A percentile compares a stretch with the other conserved stretches of the same genome.
These are phyloP conservation scores for Melanocharis versteri DNA, from an alignment of 2,113 vertebrate species.

Conservation along the genomic window DNA sequence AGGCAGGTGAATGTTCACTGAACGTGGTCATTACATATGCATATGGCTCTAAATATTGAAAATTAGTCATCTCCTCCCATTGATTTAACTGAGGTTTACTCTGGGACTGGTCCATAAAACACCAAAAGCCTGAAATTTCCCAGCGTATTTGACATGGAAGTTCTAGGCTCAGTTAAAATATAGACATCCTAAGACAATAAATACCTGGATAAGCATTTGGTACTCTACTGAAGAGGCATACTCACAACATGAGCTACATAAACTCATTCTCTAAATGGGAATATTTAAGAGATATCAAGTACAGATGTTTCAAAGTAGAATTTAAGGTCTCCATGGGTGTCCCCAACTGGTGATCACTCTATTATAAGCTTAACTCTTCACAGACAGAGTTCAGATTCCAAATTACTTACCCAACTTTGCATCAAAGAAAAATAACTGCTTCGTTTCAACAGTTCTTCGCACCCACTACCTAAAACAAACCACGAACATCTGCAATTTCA, in stretches of 20 bases:
- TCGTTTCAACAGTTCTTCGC: conserved; percentile 81
- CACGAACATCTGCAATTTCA: conserved; percentile 84
- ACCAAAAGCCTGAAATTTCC: not conserved
- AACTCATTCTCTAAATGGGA: conserved; percentile 83
- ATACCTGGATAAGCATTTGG: conserved; percentile 74
- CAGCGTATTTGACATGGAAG: not conserved
- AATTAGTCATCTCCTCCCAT: not conserved
- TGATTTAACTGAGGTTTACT: not conserved
- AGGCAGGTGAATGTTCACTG: not conserved
- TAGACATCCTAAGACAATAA: conserved; percentile 59
- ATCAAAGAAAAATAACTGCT: conserved; percentile 85
- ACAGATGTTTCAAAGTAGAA: conserved; percentile 81
- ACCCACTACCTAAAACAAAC: conserved; percentile 69
- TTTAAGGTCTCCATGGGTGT: conserved; percentile 82
- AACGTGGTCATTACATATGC: not conserved
- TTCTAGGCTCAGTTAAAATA: conserved; percentile 46
- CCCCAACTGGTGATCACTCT: conserved; percentile 76
- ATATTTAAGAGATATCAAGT: conserved; percentile 79
- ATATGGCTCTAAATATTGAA: not conserved
- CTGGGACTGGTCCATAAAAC: not conserved
- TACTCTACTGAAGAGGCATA: conserved; percentile 71
- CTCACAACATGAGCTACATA: conserved; percentile 80
- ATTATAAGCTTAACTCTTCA: conserved; percentile 77
- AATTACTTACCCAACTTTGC: conserved; percentile 80
- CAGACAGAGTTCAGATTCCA: conserved; percentile 79